These are phyloP conservation scores for Chionomys nivalis DNA, from an alignment of 2,113 vertebrate species.

Conservation along the genomic window DNA sequence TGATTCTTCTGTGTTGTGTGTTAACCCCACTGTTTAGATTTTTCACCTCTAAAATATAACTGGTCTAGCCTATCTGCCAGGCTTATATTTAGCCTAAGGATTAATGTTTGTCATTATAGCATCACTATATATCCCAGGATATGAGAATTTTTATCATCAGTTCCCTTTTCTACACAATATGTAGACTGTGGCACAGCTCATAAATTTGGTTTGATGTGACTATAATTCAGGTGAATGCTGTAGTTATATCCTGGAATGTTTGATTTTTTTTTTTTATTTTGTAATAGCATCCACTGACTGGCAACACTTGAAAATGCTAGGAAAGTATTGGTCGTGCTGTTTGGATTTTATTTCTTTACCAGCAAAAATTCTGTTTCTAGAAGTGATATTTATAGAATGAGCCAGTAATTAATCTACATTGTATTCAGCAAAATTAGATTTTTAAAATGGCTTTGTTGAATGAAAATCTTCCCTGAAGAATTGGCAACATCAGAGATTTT, in stretches of 20 bases:
- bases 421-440: slow-evolving; percentile 50
- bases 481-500: background rate
- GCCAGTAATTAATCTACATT: slow-evolving; percentile 63
- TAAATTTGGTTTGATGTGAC: background rate
- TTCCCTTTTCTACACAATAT: slow-evolving; percentile 5
- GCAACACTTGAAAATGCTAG: background rate
- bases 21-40: background rate
- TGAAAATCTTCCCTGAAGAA: slow-evolving; percentile 42
- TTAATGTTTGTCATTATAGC: background rate
- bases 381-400: slow-evolving; percentile 60
- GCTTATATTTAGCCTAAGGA: background rate
- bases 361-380: slow-evolving; percentile 66
- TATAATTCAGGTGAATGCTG: background rate
- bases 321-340: background rate
- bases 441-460: slow-evolving; percentile 47
- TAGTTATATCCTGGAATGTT: background rate
- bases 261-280: slow-evolving; percentile 7
- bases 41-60: background rate
- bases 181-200: background rate
- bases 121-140: rapidly evolving
- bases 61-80: background rate
- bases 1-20: background rate
- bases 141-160: background rate
- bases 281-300: background rate
- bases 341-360: slow-evolving; percentile 59